Evolutionary conservation across 2,797 vertebrate species (phyloP), one percentile per base, ranked within the genome.

Genomic region (Phalloptychus januarius): DNA sequence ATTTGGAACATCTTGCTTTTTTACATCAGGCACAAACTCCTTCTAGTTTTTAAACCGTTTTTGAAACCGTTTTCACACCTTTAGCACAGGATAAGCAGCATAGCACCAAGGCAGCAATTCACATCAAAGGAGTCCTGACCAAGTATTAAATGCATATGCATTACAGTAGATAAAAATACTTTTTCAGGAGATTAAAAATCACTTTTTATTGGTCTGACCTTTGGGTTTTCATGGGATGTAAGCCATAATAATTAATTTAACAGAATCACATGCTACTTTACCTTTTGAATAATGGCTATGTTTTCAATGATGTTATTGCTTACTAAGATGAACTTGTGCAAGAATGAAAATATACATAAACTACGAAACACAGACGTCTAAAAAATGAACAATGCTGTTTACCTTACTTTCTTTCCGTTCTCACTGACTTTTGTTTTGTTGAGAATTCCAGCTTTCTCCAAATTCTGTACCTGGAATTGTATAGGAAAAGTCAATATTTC

Each of bases 371-470:
- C 33, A 44, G 40, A 71, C 5, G 5, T 71, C 28, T 6, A 7
- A 40, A n/a, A 69, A 52, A 72, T 40, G 0, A n/a, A 25, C 2
- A 33, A 13, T 72, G 4, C 2, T 6, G 31, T 95, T 96, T 87
- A 98, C 98, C 97, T 94, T 7, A 98, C 93, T 92, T 97, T 96
- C 91, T 97, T 98, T 44, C 98, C 98, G 25, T 97, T 98, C 84
- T 99, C 97, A 36, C 78, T 94, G 0, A 95, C 95, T 94, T 97
- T 98, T 44, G 98, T 97, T 89, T 97, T 96, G 91, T 98, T 96
- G 25, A 98, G 96, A 73, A 98, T 96, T 8, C 98, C 98, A 0
- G 97, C 98, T 90, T 99, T 99, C 74, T 98, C 98, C 0, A 99
- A 92, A 81, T 95, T 97, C 90, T 96, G 97, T 72, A 95, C 92